Evolutionary conservation across 2,888 invertebrate genomes (phyloP).

Genomic region (Drosophila kanekoi): DNA sequence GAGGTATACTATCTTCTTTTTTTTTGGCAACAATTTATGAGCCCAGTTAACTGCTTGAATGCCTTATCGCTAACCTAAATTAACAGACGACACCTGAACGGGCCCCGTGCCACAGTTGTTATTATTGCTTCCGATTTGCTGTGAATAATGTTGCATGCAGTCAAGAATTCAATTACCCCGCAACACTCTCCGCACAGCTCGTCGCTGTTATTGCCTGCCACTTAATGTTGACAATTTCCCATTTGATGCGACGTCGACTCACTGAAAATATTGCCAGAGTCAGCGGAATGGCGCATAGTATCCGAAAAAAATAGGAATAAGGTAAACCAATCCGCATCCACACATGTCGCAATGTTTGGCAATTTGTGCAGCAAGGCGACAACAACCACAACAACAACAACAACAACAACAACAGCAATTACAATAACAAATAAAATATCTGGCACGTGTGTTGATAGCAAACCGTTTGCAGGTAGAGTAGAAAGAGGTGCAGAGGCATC

Average conservation of each 20-base stretch:
- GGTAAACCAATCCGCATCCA: constrained; percentile 64
- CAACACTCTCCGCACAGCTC: constrained; percentile 1
- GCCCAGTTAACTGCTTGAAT: constrained; percentile 22
- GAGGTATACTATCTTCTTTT: background rate
- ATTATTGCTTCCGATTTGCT: constrained; percentile 79
- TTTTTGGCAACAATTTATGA: constrained; percentile 28
- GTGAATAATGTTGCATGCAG: constrained; percentile 73
- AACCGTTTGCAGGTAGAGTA: constrained; percentile 28
- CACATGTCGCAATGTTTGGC: constrained; percentile 72
- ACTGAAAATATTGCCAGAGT: constrained; percentile 70
- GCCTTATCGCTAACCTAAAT: constrained; percentile 65
- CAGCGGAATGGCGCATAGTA: constrained; percentile 40
- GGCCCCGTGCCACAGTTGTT: constrained; percentile 24
- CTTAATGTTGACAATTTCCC: constrained; percentile 81
- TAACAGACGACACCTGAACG: constrained; percentile 49
- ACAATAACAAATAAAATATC: constrained; percentile 48
- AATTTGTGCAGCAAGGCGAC: constrained; percentile 69
- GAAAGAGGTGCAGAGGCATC: background rate
- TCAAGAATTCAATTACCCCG: constrained; percentile 76
- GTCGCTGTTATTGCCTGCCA: constrained; percentile 64
- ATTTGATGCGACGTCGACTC: constrained; percentile 63
- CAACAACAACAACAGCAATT: constrained; percentile 14
- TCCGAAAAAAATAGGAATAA: constrained; percentile 22
- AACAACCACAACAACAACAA: constrained; percentile 44
- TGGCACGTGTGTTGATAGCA: constrained; percentile 50